Conservation (phyloP, 2,113 vertebrate genomes). For the Nematolebias whitei region DNA sequence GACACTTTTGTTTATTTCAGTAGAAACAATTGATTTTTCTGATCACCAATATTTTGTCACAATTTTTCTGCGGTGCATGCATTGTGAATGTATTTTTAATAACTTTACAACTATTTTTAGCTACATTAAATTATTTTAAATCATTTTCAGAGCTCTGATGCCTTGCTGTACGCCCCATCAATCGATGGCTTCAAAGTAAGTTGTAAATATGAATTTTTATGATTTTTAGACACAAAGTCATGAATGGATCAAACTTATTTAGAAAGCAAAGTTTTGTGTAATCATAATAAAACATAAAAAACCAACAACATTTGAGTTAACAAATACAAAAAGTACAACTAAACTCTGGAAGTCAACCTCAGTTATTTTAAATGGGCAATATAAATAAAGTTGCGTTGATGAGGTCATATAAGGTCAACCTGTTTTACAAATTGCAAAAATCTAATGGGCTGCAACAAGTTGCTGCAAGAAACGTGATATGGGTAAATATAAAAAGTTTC, state of each 20-base stretch:
- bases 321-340: too few species aligned
- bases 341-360: too few species aligned
- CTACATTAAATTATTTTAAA: not conserved
- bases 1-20: not conserved
- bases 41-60: not conserved
- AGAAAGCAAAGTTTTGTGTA: not conserved
- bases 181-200: constrained; percentile 54
- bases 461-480: not conserved
- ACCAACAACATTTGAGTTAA: too few species aligned
- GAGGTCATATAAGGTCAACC: too few species aligned
- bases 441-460: too few species aligned
- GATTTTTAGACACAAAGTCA: too few species aligned
- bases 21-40: not conserved
- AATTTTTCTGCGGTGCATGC: not conserved
- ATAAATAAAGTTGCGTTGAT: too few species aligned
- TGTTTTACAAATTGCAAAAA: too few species aligned
- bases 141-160: constrained; percentile 66
- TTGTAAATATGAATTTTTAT: constrained; percentile 1
- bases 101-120: too few species aligned
- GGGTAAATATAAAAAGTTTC: not conserved
- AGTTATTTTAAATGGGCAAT: too few species aligned
- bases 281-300: not conserved
- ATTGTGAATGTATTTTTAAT: too few species aligned
- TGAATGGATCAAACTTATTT: too few species aligned
- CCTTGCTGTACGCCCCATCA: constrained; percentile 68